Evolutionary conservation across 92 coral and sea anemone species (phyloP).

Genomic region (Epizoanthus illoricatus): DNA sequence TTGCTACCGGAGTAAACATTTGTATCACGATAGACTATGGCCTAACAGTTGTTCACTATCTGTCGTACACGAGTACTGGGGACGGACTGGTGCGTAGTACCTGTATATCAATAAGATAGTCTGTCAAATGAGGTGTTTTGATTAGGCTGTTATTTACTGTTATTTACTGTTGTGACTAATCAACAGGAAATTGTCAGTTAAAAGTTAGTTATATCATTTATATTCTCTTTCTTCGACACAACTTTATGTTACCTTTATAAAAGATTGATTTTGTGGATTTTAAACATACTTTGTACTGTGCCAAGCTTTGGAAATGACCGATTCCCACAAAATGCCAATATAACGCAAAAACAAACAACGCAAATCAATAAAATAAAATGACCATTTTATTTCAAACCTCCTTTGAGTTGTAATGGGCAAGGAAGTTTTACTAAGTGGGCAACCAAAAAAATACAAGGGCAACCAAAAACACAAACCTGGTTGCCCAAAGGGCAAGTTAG

Average conservation of each 20-base stretch:
- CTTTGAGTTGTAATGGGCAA: constrained; percentile 33
- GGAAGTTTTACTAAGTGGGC: constrained; percentile 22
- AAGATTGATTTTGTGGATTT: constrained; percentile 32
- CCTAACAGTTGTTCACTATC: too few relatives aligned
- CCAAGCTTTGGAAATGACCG: constrained; percentile 34
- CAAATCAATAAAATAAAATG: constrained; percentile 16
- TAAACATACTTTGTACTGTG: constrained; percentile 28
- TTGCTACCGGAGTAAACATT: too few relatives aligned
- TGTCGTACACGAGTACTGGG: too few relatives aligned
- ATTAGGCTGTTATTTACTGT: too few relatives aligned
- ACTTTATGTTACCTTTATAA: constrained; percentile 36
- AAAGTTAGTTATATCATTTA: constrained; percentile 29
- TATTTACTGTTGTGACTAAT: constrained; percentile 38
- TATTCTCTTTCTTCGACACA: constrained; percentile 24
- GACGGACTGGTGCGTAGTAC: too few relatives aligned
- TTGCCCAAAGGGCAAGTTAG: constrained; percentile 46
- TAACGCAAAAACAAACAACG: constrained; percentile 4
- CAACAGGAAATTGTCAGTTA: constrained; percentile 32
- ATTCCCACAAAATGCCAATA: constrained; percentile 16
- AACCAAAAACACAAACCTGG: constrained; percentile 37
- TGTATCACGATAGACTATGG: too few relatives aligned
- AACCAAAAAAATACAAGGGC: constrained; percentile 24
- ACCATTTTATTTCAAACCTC: constrained; percentile 24
- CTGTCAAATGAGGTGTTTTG: too few relatives aligned
- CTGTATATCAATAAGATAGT: too few relatives aligned